A percentile compares a stretch with the other conserved stretches of the same genome.
Evolutionary conservation across 2,888 invertebrate species (phyloP).

Genomic region (Formica aserva): DNA sequence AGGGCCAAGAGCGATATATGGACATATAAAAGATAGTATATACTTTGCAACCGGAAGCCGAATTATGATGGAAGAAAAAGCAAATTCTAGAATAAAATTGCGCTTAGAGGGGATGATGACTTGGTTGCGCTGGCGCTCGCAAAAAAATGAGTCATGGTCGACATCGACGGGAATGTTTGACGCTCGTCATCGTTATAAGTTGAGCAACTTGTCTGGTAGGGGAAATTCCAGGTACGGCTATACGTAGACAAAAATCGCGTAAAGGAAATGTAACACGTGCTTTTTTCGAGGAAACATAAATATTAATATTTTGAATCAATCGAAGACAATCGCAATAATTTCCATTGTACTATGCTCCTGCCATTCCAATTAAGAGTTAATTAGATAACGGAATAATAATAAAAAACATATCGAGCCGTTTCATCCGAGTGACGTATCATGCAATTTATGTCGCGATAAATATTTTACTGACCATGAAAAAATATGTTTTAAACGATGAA

Average conservation of each 20-base stretch:
- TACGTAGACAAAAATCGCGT: background rate
- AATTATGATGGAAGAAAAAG: slow-evolving; percentile 1
- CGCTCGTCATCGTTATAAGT: slow-evolving; percentile 64
- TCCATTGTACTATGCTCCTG: background rate
- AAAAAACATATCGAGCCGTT: background rate
- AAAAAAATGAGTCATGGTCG: slow-evolving; percentile 72
- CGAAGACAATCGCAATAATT: background rate
- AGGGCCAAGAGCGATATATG: background rate
- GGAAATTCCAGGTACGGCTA: slow-evolving; percentile 65
- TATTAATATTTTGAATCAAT: background rate
- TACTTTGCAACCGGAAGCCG: background rate
- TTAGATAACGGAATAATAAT: background rate
- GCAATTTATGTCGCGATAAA: background rate
- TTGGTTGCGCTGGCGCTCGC: slow-evolving; percentile 31
- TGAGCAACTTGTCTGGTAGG: slow-evolving; percentile 63
- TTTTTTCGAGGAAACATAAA: background rate
- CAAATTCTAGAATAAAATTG: background rate
- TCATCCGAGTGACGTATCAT: background rate
- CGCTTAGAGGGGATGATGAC: background rate
- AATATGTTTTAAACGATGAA: background rate
- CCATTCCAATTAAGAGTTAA: background rate
- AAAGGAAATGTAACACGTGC: background rate
- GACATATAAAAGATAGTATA: background rate
- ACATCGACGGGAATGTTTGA: slow-evolving; percentile 38
- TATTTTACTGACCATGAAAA: background rate